phyloP scores from a whole-genome alignment of 1,140 invertebrate species.

The Drosophila ironensis region DNA sequence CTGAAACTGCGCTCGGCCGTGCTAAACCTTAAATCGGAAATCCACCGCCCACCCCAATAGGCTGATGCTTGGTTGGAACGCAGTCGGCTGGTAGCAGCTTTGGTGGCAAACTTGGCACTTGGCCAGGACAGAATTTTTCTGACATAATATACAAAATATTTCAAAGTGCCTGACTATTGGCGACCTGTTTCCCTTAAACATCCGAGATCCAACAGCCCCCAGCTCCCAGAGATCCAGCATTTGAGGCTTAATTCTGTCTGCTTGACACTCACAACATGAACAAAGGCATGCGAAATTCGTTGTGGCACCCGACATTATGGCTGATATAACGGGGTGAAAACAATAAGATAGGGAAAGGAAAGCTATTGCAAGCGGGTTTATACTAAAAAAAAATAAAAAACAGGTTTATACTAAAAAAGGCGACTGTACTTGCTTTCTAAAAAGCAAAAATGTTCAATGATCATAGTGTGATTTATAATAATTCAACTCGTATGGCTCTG shows the following conservation, averaged over 20 bases:
- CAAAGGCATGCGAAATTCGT: constrained; percentile 64
- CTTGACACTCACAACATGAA: constrained; percentile 51
- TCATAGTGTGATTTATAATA: no score
- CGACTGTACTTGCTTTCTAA: no score
- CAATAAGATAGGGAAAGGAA: background rate
- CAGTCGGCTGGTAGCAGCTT: constrained; percentile 37
- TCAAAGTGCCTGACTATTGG: constrained; percentile 57
- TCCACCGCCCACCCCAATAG: constrained; percentile 37
- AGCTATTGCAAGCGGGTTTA: no score
- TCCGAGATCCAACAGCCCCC: constrained; percentile 1
- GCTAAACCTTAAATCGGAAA: constrained; percentile 73
- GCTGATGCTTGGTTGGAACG: constrained; percentile 26
- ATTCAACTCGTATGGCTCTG: no score
- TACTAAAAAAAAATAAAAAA: no score
- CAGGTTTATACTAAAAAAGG: no score
- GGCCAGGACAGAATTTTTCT: constrained; percentile 61
- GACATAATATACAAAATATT: constrained; percentile 73
- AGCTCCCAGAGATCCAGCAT: constrained; percentile 26
- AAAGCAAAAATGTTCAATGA: no score
- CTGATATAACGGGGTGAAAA: constrained; percentile 11
- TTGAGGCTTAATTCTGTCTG: constrained; percentile 70
- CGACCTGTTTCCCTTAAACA: constrained; percentile 28
- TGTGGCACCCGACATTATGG: constrained; percentile 50
- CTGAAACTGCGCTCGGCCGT: constrained; percentile 42
- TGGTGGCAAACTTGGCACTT: constrained; percentile 71